A percentile compares a stretch with the other conserved stretches of the same genome.
These are phyloP conservation scores for Periphyllus acericola DNA, from an alignment of 2,888 invertebrate genomes.

Conservation along the genomic window DNA sequence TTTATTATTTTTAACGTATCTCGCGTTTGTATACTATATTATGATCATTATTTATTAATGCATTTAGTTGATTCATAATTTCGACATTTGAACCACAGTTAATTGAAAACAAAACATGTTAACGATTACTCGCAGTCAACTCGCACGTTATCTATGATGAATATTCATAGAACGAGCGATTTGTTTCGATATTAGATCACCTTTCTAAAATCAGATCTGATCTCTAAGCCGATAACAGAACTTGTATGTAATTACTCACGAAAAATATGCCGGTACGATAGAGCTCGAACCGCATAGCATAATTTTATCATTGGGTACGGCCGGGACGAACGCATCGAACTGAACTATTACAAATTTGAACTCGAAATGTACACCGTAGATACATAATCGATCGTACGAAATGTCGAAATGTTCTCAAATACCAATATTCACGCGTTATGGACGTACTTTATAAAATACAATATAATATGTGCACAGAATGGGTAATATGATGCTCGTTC, in stretches of 20 bases:
- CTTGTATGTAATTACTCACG: not conserved
- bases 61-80: not conserved
- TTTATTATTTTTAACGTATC: not conserved
- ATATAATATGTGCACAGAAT: not conserved
- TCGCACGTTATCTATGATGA: not conserved
- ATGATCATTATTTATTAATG: not conserved
- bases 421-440: too few species aligned
- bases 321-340: not conserved
- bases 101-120: slow-evolving; percentile 22
- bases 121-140: slow-evolving; percentile 3
- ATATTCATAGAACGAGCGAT: not conserved
- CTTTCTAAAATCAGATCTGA: slow-evolving; percentile 17
- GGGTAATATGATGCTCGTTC: not conserved
- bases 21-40: not conserved
- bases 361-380: not conserved
- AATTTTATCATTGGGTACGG: too few species aligned
- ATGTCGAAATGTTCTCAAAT: not conserved
- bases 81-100: not conserved
- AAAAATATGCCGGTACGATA: too few species aligned
- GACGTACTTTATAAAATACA: too few species aligned
- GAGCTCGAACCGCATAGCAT: too few species aligned
- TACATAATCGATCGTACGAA: not conserved
- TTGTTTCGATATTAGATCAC: not conserved
- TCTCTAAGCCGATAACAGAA: not conserved
- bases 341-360: not conserved